Percentiles rank a stretch among this genome's conserved stretches.
Evolutionary conservation across 2,888 invertebrate genomes (phyloP).

Genomic region (Amaurobius ferox): DNA sequence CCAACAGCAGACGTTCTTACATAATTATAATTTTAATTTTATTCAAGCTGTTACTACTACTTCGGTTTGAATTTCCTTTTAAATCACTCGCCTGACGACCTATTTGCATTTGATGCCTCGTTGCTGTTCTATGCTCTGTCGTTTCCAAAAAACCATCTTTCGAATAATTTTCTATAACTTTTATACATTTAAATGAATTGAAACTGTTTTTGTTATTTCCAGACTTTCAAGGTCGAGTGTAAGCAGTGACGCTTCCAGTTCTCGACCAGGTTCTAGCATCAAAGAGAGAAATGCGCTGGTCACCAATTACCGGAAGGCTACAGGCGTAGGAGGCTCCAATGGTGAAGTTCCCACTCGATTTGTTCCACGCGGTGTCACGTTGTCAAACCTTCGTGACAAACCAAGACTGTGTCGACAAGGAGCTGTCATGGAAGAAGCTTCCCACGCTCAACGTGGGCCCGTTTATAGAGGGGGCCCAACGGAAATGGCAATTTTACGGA

Average conservation of each 20-base stretch:
- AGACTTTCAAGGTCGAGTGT: conserved; percentile 88
- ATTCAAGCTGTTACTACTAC: too few relatives aligned
- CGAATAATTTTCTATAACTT: too few relatives aligned
- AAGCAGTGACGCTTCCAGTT: conserved; percentile 80
- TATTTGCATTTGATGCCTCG: too few relatives aligned
- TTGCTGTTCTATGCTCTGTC: too few relatives aligned
- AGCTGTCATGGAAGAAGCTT: conserved; percentile 83
- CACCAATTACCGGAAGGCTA: conserved; percentile 74
- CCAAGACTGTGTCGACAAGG: conserved; percentile 88
- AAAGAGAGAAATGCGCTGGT: conserved; percentile 73
- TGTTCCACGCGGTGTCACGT: conserved; percentile 28
- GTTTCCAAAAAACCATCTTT: too few relatives aligned
- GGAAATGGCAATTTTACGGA: conserved; percentile 60
- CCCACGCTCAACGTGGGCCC: neutral
- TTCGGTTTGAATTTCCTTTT: too few relatives aligned
- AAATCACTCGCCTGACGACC: too few relatives aligned
- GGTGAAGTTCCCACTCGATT: conserved; percentile 54
- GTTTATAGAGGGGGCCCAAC: conserved; percentile 43
- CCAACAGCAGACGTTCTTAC: too few relatives aligned
- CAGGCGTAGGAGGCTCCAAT: conserved; percentile 39
- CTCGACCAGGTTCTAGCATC: conserved; percentile 44
- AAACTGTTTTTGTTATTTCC: too few relatives aligned
- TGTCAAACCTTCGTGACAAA: conserved; percentile 79
- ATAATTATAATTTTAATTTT: too few relatives aligned
- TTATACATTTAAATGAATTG: too few relatives aligned